phyloP scores from a whole-genome alignment of 1,140 invertebrate genomes.

The Coptotermes formosanus region DNA sequence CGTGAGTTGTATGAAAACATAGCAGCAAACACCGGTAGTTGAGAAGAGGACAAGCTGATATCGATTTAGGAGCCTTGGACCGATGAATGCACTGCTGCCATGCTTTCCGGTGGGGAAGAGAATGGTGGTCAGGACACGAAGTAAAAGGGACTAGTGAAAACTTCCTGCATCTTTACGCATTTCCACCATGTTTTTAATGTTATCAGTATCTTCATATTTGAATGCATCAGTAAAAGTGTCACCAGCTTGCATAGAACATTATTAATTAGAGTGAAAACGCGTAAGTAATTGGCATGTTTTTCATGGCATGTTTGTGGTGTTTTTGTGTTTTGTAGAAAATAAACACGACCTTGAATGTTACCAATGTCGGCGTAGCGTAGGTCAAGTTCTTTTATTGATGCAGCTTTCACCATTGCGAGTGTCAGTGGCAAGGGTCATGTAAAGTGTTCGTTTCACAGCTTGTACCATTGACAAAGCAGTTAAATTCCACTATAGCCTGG shows the following conservation, averaged over 20 bases:
- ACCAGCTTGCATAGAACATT: background rate
- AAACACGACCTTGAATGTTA: slow-evolving; percentile 21
- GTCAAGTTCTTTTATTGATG: slow-evolving; percentile 21
- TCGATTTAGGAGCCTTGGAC: slow-evolving; percentile 22
- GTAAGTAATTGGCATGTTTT: slow-evolving; percentile 20
- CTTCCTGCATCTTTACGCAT: slow-evolving; percentile 2
- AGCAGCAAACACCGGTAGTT: background rate
- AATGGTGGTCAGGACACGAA: slow-evolving; percentile 17
- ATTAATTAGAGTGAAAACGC: background rate
- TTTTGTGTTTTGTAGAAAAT: slow-evolving; percentile 28
- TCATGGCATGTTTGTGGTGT: background rate
- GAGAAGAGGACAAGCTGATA: background rate
- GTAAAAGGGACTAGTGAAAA: background rate
- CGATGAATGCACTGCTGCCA: slow-evolving; percentile 23
- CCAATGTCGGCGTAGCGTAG: slow-evolving; percentile 28
- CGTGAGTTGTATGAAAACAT: background rate
- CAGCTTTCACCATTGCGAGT: slow-evolving; percentile 7
- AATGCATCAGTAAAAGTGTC: background rate
- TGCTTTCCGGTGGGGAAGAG: slow-evolving; percentile 23
- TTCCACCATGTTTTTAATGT: slow-evolving; percentile 22
- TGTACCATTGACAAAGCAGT: background rate
- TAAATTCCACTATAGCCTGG: background rate
- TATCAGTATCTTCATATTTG: background rate
- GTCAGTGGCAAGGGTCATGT: slow-evolving; percentile 18
- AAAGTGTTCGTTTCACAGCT: background rate